A percentile compares a stretch with the other conserved stretches of the same genome.
These are phyloP conservation scores for Bubo bubo DNA, from an alignment of 2,113 vertebrate species.

Conservation along the genomic window DNA sequence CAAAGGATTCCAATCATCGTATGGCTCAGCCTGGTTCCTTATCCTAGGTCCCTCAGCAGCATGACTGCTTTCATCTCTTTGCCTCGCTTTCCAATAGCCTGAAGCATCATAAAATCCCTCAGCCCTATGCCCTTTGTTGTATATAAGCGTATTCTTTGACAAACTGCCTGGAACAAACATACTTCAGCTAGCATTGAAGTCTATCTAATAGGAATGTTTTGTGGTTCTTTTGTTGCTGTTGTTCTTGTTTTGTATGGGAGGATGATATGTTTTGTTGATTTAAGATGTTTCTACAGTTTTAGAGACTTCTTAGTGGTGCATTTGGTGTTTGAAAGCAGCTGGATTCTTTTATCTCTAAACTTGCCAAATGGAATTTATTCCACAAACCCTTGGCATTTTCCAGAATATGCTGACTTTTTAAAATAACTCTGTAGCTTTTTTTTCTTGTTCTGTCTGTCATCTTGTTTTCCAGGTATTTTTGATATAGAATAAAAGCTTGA, in stretches of 20 bases:
- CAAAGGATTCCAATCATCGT: neutral
- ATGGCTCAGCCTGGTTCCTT: neutral
- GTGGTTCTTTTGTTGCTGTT: slow-evolving; percentile 23
- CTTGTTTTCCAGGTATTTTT: slow-evolving; percentile 11
- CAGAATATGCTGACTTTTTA: neutral
- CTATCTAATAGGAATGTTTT: slow-evolving; percentile 28
- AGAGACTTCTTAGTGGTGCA: neutral
- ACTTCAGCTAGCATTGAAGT: neutral
- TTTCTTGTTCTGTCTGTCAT: neutral
- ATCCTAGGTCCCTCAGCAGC: neutral
- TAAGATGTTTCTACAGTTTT: slow-evolving; percentile 1
- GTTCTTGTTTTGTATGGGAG: slow-evolving; percentile 24
- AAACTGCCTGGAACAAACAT: slow-evolving; percentile 5
- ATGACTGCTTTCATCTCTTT: slow-evolving; percentile 30
- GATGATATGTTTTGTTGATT: slow-evolving; percentile 7
- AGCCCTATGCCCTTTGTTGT: neutral
- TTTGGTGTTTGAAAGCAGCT: slow-evolving; percentile 33
- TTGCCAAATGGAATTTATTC: slow-evolving; percentile 45
- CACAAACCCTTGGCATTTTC: slow-evolving; percentile 13
- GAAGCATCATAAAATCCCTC: slow-evolving; percentile 22
- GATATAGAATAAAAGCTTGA: neutral
- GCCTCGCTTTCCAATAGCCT: neutral
- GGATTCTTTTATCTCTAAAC: slow-evolving; percentile 36
- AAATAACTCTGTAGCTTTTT: neutral
- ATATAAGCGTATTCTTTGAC: neutral